phyloP scores from a whole-genome alignment of 1,140 invertebrate genomes.

The Zaprionus camerounensis region DNA sequence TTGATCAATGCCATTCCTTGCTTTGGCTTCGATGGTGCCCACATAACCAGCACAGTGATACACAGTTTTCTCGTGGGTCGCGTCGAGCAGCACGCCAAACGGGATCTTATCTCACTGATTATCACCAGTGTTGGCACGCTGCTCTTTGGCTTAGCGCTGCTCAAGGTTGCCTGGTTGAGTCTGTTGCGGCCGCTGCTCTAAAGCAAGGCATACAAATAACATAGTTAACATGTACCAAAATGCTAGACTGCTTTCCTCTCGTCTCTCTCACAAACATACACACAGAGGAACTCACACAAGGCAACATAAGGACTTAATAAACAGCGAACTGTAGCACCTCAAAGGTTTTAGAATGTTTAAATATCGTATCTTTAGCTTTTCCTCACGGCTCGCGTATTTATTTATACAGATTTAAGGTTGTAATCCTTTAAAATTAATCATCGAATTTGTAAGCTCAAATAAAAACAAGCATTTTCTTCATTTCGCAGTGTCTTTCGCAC shows the following conservation, averaged over 20 bases:
- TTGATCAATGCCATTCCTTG: conserved; percentile 97
- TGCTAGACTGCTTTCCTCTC: conserved; percentile 67
- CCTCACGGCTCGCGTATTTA: conserved; percentile 51
- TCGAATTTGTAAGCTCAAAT: conserved; percentile 69
- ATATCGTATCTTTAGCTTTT: conserved; percentile 57
- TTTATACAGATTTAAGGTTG: conserved; percentile 46
- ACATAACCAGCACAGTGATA: conserved; percentile 89
- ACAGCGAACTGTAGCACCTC: conserved; percentile 75
- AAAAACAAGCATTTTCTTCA: conserved; percentile 49
- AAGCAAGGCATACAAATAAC: neutral
- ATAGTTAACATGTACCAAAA: conserved; percentile 46
- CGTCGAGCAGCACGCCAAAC: conserved; percentile 84
- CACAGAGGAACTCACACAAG: conserved; percentile 14
- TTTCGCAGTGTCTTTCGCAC: conserved; percentile 23
- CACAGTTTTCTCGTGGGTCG: conserved; percentile 85
- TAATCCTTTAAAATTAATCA: conserved; percentile 17
- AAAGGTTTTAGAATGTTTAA: conserved; percentile 65
- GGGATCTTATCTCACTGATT: conserved; percentile 85
- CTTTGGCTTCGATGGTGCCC: conserved; percentile 96
- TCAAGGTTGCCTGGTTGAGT: conserved; percentile 79
- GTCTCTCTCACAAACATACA: conserved; percentile 29
- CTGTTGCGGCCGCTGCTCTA: conserved; percentile 65
- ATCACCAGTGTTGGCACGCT: conserved; percentile 86
- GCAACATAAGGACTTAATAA: conserved; percentile 26
- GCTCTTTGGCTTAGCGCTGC: conserved; percentile 77